These are phyloP conservation scores for Spisula solida DNA, from an alignment of 2,888 invertebrate genomes.

Conservation along the genomic window DNA sequence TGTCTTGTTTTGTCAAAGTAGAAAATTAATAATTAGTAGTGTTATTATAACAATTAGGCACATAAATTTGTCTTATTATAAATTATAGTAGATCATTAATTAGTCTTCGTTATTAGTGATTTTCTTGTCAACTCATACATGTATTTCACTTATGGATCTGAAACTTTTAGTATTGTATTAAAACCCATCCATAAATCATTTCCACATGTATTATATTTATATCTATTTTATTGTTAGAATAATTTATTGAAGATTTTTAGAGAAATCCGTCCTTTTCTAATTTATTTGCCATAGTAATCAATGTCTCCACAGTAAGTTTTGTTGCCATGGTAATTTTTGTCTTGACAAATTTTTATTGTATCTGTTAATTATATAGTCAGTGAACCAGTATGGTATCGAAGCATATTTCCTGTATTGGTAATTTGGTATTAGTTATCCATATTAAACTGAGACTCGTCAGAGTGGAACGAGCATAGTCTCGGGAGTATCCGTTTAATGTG, in stretches of 20 bases:
- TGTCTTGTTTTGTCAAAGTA: neutral
- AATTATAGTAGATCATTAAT: neutral
- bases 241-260: slow-evolving; percentile 4
- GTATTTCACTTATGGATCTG: neutral
- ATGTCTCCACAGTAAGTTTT: neutral
- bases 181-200: slow-evolving; percentile 10
- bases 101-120: neutral
- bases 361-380: neutral
- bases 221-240: neutral
- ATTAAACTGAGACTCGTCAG: no score
- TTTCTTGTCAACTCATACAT: slow-evolving; percentile 1
- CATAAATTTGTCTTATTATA: neutral
- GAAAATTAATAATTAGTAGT: neutral
- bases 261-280: slow-evolving; percentile 17
- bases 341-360: neutral
- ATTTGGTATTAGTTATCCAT: no score
- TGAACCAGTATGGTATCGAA: neutral
- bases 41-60: neutral
- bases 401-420: neutral
- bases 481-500: no score
- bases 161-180: neutral
- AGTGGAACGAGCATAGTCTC: no score
- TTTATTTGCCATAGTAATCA: neutral
- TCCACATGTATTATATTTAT: neutral
- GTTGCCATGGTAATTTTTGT: slow-evolving; percentile 1